Percentiles rank a stretch among this genome's conserved stretches.
phyloP scores from a whole-genome alignment of 2,888 invertebrate genomes.

The Junonia oenone region DNA sequence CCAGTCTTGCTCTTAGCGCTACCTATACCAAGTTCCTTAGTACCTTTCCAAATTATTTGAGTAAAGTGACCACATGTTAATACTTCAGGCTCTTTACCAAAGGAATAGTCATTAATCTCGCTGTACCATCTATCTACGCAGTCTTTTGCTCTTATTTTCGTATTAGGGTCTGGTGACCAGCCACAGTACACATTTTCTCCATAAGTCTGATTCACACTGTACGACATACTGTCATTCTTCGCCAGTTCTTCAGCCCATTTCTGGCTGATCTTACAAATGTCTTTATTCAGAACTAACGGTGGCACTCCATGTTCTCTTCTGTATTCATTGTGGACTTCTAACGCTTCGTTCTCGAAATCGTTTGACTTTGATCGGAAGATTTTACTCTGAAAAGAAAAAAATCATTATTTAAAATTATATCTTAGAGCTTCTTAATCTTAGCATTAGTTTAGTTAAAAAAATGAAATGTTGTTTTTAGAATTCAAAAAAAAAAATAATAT shows the following conservation, averaged over 20 bases:
- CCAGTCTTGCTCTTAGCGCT: constrained; percentile 87
- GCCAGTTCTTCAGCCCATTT: constrained; percentile 86
- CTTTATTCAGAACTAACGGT: constrained; percentile 78
- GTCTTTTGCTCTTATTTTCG: constrained; percentile 83
- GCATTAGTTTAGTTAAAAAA: too few relatives aligned
- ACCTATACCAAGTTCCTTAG: constrained; percentile 86
- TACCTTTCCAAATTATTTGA: constrained; percentile 90
- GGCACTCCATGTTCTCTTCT: constrained; percentile 65
- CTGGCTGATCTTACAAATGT: constrained; percentile 82
- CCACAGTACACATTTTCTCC: constrained; percentile 86
- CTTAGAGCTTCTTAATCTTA: too few relatives aligned
- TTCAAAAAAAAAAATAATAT: too few relatives aligned
- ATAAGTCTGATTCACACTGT: constrained; percentile 82
- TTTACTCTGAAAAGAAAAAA: constrained; percentile 54
- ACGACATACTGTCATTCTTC: constrained; percentile 81
- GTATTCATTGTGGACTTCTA: constrained; percentile 65
- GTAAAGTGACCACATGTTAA: constrained; percentile 84
- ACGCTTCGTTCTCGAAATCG: constrained; percentile 64
- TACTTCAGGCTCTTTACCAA: constrained; percentile 82
- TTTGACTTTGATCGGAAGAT: constrained; percentile 58
- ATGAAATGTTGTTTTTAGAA: too few relatives aligned
- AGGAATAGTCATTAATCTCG: constrained; percentile 85
- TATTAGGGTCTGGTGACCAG: constrained; percentile 83
- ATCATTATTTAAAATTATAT: too few relatives aligned
- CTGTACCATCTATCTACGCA: constrained; percentile 88